Base-by-base conservation (phyloP, 2,888 invertebrate species). In the Oligia fasciuncula region DNA sequence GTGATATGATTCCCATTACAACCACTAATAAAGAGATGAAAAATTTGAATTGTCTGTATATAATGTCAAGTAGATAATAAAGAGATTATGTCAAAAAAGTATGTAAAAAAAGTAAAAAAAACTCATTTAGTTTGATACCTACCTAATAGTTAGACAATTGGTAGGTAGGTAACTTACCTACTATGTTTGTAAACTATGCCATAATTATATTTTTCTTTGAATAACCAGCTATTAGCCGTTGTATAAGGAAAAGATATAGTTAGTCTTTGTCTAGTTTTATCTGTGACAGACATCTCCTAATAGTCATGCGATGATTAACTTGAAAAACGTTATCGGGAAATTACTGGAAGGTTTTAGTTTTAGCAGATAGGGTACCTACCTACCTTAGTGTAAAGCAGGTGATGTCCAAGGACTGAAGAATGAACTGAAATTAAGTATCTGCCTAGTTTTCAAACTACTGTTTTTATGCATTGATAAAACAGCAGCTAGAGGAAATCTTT, bases 91-190 rank as follows among this genome's bases (percentile, higher is more conserved):
- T n/a, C n/a, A n/a, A n/a, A n/a, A n/a, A n/a, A n/a, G n/a, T n/a
- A n/a, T n/a, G n/a, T n/a, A n/a, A n/a, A n/a, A n/a, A n/a, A n/a
- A n/a, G n/a, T n/a, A n/a, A n/a, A n/a, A n/a, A n/a, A n/a, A 67
- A 54, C 73, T 85, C 69, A 80, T 84, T 81, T 79, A 51, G 4
- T 80, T 67, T 85, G 66, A 66, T 60, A 60, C 35, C 66, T 23
- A 51, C 60, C 8, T 69, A 75, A 23, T 80, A 46, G 54, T 62
- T 57, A 43, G 14, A 23, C 51, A 54, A 83, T 67, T 71, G 73
- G 19, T 51, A 14, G 73, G 19, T 51, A 14, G 17, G 57, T 71
- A 51, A 60, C 43, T 43, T 67, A 40, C 40, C 40, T 40, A 63
- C 49, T 69, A 49, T 29, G 57, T 67, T 70, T 49, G 40, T 54